These are phyloP conservation scores for Chloroceryle inda DNA, from an alignment of 2,797 vertebrate genomes.

Conservation along the genomic window DNA sequence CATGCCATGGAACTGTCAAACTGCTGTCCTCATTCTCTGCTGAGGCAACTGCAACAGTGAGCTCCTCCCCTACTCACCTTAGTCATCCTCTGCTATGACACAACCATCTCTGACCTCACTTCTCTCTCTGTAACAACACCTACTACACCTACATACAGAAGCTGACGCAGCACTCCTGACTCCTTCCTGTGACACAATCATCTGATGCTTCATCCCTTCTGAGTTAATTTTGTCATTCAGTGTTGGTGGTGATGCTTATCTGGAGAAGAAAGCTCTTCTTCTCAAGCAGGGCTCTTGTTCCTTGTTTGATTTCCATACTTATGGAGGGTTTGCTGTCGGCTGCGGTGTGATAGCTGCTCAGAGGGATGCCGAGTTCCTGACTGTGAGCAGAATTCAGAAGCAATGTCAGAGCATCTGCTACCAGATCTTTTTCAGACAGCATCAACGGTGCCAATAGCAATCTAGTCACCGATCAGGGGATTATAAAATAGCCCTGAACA, in stretches of 20 bases:
- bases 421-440: background rate
- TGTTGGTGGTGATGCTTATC: background rate
- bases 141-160: background rate
- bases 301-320: background rate
- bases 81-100: slow-evolving; percentile 39
- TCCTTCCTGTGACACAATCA: background rate
- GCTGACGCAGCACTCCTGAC: background rate
- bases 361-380: background rate
- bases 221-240: background rate
- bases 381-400: background rate
- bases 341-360: background rate
- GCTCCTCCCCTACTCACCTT: slow-evolving; percentile 39
- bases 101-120: slow-evolving; percentile 8
- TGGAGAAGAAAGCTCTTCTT: background rate
- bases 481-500: background rate
- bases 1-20: background rate
- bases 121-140: background rate
- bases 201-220: background rate
- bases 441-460: background rate
- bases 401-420: background rate
- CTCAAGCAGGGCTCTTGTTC: background rate
- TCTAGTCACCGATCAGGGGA: background rate
- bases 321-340: background rate
- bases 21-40: background rate
- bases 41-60: background rate